A percentile compares a stretch with the other conserved stretches of the same genome.
Evolutionary conservation across 2,888 invertebrate species (phyloP).

Genomic region (Timema cristinae): DNA sequence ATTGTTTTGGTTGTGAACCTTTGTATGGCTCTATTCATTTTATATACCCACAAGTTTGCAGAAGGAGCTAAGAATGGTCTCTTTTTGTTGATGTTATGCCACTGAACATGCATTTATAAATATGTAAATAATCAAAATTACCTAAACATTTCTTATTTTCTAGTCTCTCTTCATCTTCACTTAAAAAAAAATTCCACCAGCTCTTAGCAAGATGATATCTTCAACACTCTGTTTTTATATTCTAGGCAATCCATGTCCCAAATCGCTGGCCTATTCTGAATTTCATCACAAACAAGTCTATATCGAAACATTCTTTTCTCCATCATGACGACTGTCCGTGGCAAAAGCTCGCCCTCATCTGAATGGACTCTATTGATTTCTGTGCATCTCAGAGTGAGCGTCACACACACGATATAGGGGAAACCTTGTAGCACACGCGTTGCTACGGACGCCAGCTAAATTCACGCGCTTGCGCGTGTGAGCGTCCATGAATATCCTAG

Average conservation of each 20-base stretch:
- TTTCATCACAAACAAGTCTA: neutral
- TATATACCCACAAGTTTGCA: neutral
- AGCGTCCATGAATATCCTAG: neutral
- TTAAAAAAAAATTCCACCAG: neutral
- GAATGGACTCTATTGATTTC: neutral
- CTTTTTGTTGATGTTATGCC: neutral
- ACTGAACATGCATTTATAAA: neutral
- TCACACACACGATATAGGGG: neutral
- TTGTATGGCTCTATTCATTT: neutral
- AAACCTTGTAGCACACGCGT: neutral
- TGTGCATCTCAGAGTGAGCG: neutral
- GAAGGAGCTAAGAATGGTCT: neutral
- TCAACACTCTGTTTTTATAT: neutral
- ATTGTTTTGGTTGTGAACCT: no score
- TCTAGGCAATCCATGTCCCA: neutral
- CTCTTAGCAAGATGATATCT: neutral
- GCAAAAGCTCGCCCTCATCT: neutral
- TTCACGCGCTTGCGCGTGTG: neutral
- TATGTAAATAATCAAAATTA: neutral
- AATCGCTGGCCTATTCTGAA: neutral
- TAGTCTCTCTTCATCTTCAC: neutral
- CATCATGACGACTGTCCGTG: neutral
- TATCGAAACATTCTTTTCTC: neutral
- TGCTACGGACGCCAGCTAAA: neutral
- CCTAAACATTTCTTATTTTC: neutral